Evolutionary conservation across 2,113 vertebrate genomes (phyloP).

Genomic region (Rallus limicola): DNA sequence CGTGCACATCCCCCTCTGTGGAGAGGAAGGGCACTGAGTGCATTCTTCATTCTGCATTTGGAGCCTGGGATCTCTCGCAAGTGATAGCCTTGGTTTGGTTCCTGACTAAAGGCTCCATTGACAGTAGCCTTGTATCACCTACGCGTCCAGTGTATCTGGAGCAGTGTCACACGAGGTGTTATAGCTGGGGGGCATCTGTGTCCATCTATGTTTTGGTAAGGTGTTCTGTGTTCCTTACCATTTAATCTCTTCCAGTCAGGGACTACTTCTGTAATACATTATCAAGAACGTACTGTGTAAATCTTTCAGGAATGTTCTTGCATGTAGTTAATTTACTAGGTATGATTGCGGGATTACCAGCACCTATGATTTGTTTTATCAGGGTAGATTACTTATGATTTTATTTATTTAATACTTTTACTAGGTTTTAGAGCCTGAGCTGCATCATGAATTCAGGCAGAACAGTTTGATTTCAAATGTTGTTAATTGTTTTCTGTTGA

Average conservation of each 20-base stretch:
- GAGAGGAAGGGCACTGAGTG: neutral
- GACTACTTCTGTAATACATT: neutral
- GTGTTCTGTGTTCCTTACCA: neutral
- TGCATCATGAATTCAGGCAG: neutral
- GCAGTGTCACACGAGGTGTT: neutral
- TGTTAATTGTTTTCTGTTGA: neutral
- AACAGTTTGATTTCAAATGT: neutral
- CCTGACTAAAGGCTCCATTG: neutral
- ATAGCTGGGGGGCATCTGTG: neutral
- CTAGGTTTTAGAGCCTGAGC: neutral
- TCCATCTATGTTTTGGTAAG: neutral
- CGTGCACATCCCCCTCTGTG: neutral
- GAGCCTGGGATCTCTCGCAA: neutral
- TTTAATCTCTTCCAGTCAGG: neutral
- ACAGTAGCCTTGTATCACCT: neutral
- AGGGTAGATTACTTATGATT: neutral
- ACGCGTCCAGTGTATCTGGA: neutral
- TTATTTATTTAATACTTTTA: neutral
- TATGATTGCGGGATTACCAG: neutral
- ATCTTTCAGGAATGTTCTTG: neutral
- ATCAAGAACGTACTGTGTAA: neutral
- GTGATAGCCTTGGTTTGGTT: neutral
- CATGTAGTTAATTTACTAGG: neutral
- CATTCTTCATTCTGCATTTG: neutral
- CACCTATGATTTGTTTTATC: neutral